Percentiles rank a stretch among this genome's conserved stretches.
These are phyloP conservation scores for Halictus ligatus DNA, from an alignment of 2,888 invertebrate species.

Conservation along the genomic window DNA sequence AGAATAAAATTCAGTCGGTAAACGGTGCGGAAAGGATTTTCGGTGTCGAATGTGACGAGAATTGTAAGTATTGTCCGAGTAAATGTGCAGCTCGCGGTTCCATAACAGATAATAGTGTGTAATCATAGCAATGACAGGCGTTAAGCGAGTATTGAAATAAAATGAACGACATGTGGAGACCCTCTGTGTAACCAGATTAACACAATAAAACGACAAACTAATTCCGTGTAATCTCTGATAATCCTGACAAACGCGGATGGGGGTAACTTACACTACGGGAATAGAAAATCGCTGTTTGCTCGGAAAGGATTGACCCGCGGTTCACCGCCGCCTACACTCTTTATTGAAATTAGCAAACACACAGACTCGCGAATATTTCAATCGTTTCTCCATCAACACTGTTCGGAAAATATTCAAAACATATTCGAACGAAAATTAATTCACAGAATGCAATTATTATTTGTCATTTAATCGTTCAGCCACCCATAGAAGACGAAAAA, in stretches of 20 bases:
- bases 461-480: too few relatives aligned
- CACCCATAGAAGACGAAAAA: too few relatives aligned
- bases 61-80: not conserved
- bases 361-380: not conserved
- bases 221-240: conserved; percentile 8
- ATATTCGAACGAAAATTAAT: not conserved
- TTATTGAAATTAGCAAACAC: not conserved
- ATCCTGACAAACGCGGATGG: conserved; percentile 16
- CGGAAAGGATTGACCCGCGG: not conserved
- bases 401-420: not conserved
- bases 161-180: conserved; percentile 11
- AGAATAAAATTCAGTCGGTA: not conserved
- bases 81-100: not conserved
- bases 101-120: not conserved
- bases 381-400: not conserved
- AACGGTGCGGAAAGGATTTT: not conserved
- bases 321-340: not conserved
- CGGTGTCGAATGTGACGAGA: not conserved
- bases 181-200: not conserved
- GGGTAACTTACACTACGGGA: conserved; percentile 5
- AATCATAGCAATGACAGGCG: conserved; percentile 6
- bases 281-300: conserved; percentile 13
- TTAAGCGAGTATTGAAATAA: conserved; percentile 10
- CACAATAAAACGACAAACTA: conserved; percentile 16
- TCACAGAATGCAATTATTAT: not conserved